These are phyloP conservation scores for Rousettus madagascariensis DNA, from an alignment of 2,797 vertebrate species.

Conservation along the genomic window DNA sequence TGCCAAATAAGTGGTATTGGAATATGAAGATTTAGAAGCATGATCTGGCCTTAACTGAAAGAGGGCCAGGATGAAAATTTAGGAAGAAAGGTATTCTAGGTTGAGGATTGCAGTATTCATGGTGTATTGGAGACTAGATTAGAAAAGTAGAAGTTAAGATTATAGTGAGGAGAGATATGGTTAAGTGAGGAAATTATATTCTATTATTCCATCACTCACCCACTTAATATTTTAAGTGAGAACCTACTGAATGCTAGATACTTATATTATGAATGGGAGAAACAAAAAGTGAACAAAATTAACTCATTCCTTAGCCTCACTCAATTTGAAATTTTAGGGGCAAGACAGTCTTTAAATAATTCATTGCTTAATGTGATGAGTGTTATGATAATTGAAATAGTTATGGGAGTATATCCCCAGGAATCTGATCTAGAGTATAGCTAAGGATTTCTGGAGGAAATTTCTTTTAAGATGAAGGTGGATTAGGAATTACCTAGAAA, in stretches of 20 bases:
- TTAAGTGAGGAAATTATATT: background rate
- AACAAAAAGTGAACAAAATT: background rate
- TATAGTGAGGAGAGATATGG: background rate
- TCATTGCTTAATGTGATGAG: background rate
- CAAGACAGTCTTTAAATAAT: background rate
- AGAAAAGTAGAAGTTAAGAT: background rate
- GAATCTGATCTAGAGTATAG: background rate
- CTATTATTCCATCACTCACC: background rate
- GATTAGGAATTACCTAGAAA: background rate
- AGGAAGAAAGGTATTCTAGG: background rate
- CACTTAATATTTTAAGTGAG: slow-evolving; percentile 30
- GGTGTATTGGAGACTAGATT: background rate
- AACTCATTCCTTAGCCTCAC: background rate
- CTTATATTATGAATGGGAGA: background rate
- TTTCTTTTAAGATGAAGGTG: background rate
- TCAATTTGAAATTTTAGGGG: background rate
- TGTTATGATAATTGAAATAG: background rate
- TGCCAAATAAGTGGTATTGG: background rate
- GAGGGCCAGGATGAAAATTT: background rate
- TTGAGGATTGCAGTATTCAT: background rate
- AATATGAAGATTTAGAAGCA: background rate
- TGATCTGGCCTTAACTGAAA: background rate
- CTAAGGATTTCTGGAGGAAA: background rate
- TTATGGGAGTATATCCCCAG: background rate
- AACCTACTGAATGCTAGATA: background rate